phyloP scores from a whole-genome alignment of 2,888 invertebrate species.

The Apeira syringaria region DNA sequence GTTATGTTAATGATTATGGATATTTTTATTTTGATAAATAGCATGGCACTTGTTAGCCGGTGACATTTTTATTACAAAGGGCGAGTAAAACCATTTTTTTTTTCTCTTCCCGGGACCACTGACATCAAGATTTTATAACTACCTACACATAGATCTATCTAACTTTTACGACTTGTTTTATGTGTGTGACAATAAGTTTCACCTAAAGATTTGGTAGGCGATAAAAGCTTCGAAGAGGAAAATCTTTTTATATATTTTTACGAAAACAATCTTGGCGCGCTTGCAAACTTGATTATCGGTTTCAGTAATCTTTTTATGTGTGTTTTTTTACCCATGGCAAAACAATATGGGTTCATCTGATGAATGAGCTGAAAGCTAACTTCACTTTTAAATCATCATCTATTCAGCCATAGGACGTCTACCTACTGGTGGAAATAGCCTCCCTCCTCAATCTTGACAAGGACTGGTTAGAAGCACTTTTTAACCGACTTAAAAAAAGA shows the following conservation, averaged over 20 bases:
- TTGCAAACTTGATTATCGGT: neutral
- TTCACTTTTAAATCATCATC: no score
- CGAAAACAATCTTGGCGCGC: neutral
- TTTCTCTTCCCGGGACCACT: slow-evolving; percentile 19
- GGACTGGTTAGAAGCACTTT: no score
- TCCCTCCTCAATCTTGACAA: no score
- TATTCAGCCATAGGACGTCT: no score
- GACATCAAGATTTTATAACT: slow-evolving; percentile 28
- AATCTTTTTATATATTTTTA: neutral
- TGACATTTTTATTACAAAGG: slow-evolving; percentile 4
- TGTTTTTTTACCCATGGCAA: no score
- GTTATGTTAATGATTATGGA: no score
- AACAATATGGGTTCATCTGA: no score
- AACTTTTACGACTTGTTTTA: slow-evolving; percentile 33
- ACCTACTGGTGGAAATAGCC: no score
- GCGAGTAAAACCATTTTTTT: slow-evolving; percentile 14
- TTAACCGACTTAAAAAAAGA: no score
- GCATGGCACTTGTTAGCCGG: neutral
- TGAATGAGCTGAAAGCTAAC: no score
- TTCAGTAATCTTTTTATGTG: no score
- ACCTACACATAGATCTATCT: slow-evolving; percentile 28
- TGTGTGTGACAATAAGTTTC: slow-evolving; percentile 32
- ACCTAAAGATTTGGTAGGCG: slow-evolving; percentile 27
- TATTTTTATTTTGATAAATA: no score
- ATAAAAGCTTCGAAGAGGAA: slow-evolving; percentile 5